These are phyloP conservation scores for Apocrypta bakeri DNA, from an alignment of 1,140 invertebrate genomes.

Conservation along the genomic window DNA sequence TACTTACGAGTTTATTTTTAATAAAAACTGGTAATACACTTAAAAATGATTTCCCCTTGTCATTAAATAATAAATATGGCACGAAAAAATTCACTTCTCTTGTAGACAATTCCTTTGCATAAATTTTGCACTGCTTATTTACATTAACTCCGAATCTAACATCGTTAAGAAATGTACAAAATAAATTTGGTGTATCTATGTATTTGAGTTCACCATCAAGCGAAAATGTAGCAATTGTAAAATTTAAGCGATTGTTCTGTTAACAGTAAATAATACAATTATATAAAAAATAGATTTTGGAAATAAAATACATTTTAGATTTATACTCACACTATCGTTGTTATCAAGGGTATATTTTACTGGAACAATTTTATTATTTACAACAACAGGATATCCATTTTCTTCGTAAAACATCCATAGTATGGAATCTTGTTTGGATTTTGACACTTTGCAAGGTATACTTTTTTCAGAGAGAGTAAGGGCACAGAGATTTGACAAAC, in stretches of 20 bases:
- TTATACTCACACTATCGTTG: slow-evolving; percentile 65
- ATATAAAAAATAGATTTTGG: slow-evolving; percentile 4
- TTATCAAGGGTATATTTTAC: slow-evolving; percentile 74
- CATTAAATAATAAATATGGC: slow-evolving; percentile 75
- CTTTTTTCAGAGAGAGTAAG: slow-evolving; percentile 77
- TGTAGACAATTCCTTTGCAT: slow-evolving; percentile 75
- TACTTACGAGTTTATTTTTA: slow-evolving; percentile 61
- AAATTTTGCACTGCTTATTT: slow-evolving; percentile 74
- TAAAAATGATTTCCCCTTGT: slow-evolving; percentile 71
- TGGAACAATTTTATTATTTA: slow-evolving; percentile 74
- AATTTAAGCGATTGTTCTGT: slow-evolving; percentile 72
- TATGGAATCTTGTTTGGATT: slow-evolving; percentile 71
- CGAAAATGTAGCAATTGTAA: slow-evolving; percentile 68
- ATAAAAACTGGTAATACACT: slow-evolving; percentile 78
- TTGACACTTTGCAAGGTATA: slow-evolving; percentile 74
- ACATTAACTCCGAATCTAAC: slow-evolving; percentile 77
- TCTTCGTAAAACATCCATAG: slow-evolving; percentile 77
- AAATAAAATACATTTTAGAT: slow-evolving; percentile 17
- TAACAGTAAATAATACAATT: slow-evolving; percentile 55
- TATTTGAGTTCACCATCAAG: slow-evolving; percentile 67
- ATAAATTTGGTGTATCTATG: slow-evolving; percentile 70
- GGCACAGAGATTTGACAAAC: slow-evolving; percentile 82
- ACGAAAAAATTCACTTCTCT: slow-evolving; percentile 76
- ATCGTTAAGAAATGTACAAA: slow-evolving; percentile 72
- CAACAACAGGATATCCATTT: slow-evolving; percentile 70